These are phyloP conservation scores for Timandra comae DNA, from an alignment of 2,888 invertebrate species.

Conservation along the genomic window DNA sequence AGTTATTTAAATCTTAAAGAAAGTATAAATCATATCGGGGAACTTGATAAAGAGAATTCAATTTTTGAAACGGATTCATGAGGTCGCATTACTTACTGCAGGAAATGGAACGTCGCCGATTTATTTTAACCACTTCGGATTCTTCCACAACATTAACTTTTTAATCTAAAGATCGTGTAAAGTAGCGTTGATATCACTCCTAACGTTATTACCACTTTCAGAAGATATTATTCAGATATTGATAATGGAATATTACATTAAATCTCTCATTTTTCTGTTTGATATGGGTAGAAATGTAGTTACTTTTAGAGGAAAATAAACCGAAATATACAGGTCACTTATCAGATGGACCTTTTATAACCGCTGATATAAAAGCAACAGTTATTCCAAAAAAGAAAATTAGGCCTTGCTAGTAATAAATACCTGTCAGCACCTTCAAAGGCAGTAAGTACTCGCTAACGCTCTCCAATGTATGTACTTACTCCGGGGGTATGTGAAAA, in stretches of 20 bases:
- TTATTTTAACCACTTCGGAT: conserved; percentile 66
- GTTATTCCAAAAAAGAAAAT: conserved; percentile 5
- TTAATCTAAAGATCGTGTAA: conserved; percentile 64
- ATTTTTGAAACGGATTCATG: conserved; percentile 56
- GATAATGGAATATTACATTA: too few species aligned
- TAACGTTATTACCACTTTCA: not conserved
- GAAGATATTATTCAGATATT: too few species aligned
- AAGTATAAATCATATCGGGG: conserved; percentile 8
- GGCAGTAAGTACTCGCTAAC: conserved; percentile 46
- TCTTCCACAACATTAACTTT: conserved; percentile 70
- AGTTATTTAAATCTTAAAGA: not conserved
- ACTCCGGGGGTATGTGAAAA: conserved; percentile 59
- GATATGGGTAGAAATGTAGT: too few species aligned
- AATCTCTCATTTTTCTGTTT: too few species aligned
- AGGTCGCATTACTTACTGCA: conserved; percentile 50
- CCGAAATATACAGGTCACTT: too few species aligned
- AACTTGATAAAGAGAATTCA: conserved; percentile 40
- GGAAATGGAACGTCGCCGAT: conserved; percentile 71
- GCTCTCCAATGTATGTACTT: conserved; percentile 42
- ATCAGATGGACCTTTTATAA: too few species aligned
- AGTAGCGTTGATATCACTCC: conserved; percentile 48
- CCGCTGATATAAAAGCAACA: conserved; percentile 3
- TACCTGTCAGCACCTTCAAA: conserved; percentile 43
- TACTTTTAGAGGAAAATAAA: too few species aligned
- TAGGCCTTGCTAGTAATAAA: conserved; percentile 24